Evolutionary conservation across 37 sponge, comb jelly and placozoan genomes (phyloP), one percentile per base, ranked within the genome.

Genomic region (Oscarella lobularis): DNA sequence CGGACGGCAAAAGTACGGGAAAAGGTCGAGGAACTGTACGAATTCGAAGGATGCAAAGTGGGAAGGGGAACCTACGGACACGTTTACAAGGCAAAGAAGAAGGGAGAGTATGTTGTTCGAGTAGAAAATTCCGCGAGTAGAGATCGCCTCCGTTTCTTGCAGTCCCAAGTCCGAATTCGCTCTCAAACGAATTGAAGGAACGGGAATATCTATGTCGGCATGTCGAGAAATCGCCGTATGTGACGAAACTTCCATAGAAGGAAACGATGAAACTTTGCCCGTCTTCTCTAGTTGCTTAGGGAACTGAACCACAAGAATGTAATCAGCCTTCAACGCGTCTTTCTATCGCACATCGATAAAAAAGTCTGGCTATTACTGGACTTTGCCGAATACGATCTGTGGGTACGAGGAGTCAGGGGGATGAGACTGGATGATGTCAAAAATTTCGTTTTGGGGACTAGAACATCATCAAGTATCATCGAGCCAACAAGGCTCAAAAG

Each of bases 51-150:
- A 0, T 89, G 85, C 40, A 95, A 95, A 74, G 88, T 95, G 27
- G 96, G 96, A 2, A 77, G 96, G 73, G 96, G 96, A 2, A 95
- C 96, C 1, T 95, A 95, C 73, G 96, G 96, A n/a, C 92, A 91
- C 41, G 96, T 95, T 6, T 95, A 95, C 84, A 92, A 92, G 40
- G 96, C 96, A 40, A 92, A 72, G 39, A 81, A 60, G 36, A 73
- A 84, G 35, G 81, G 73, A 54, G 83, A 79, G 95, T 87, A 35
- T 79, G 81, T 68, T 48, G 60, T 48, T 48, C 60, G 60, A 27
- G 20, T 48, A 9, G 20, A n/a, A n/a, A n/a, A n/a, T n/a, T n/a
- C 14, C 60, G 20, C 60, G 60, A 48, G 60, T 20, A 48, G 20
- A 48, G 60, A 27, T 48, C 20, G 20, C 60, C 20, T 27, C 20